These are phyloP conservation scores for Uropetala carovei DNA, from an alignment of 2,888 invertebrate genomes.

Conservation along the genomic window DNA sequence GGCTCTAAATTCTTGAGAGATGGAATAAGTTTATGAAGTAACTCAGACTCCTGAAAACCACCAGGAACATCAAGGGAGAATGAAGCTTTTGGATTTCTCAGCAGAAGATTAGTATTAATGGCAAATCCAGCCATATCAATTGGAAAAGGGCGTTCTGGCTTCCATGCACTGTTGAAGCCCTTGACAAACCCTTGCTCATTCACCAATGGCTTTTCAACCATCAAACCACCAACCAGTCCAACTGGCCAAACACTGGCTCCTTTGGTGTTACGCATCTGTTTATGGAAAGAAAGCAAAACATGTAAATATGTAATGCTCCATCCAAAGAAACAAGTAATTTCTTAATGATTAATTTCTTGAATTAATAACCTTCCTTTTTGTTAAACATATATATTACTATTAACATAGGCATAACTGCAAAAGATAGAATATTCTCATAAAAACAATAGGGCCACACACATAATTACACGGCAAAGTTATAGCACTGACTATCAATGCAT, in stretches of 20 bases:
- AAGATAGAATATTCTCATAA: no score
- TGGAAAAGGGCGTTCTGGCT: constrained; percentile 93
- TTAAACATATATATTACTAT: no score
- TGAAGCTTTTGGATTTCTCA: constrained; percentile 82
- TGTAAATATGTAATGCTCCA: neutral
- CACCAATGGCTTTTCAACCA: constrained; percentile 93
- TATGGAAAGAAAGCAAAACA: constrained; percentile 70
- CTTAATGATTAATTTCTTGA: no score
- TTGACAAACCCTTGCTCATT: constrained; percentile 79
- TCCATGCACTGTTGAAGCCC: constrained; percentile 88
- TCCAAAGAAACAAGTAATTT: no score
- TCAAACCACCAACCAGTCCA: constrained; percentile 95
- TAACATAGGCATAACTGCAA: no score
- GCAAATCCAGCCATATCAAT: constrained; percentile 99
- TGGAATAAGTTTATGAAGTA: constrained; percentile 83
- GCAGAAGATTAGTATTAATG: constrained; percentile 86
- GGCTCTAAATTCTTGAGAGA: constrained; percentile 90
- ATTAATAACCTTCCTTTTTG: no score
- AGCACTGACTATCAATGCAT: no score
- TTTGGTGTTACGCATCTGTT: constrained; percentile 87
- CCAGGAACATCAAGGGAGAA: constrained; percentile 80
- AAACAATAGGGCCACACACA: no score
- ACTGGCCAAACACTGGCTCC: constrained; percentile 96
- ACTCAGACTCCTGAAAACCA: constrained; percentile 93
- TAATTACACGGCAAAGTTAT: no score